A percentile compares a stretch with the other conserved stretches of the same genome.
Evolutionary conservation across 1,140 invertebrate genomes (phyloP).

Genomic region (Drosophila albomicans): DNA sequence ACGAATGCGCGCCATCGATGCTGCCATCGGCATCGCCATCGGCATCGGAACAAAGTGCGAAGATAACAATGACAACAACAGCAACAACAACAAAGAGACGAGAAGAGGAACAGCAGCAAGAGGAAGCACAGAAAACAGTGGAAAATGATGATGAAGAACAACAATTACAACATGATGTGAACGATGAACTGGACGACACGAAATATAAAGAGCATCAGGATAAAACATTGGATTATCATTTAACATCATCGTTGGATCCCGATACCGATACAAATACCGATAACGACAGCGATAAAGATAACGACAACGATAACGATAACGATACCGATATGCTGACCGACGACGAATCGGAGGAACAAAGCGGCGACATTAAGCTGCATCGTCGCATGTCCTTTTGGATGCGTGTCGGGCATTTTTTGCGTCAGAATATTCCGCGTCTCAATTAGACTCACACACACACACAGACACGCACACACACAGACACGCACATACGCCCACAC

Average conservation of each 20-base stretch:
- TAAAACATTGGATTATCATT: neutral
- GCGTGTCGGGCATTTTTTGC: slow-evolving; percentile 37
- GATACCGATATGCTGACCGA: slow-evolving; percentile 4
- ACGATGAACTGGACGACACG: neutral
- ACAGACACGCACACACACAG: no score
- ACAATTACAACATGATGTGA: neutral
- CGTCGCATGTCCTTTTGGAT: slow-evolving; percentile 38
- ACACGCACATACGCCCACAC: no score
- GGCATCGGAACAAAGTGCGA: neutral
- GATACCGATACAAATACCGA: neutral
- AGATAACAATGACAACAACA: neutral
- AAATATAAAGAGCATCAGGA: neutral
- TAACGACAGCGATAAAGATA: no score
- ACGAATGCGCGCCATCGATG: slow-evolving; percentile 2
- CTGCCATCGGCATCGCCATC: neutral
- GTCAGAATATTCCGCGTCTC: slow-evolving; percentile 29
- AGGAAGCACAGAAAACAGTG: neutral
- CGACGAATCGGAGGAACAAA: slow-evolving; percentile 2
- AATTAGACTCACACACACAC: neutral
- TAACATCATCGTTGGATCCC: neutral
- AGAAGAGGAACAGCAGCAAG: neutral
- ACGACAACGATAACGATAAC: neutral
- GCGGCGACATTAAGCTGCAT: neutral
- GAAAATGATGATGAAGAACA: no score
- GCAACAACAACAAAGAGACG: neutral